Base-by-base conservation (phyloP, 2,113 vertebrate species). In the Australoheros scitulus region DNA sequence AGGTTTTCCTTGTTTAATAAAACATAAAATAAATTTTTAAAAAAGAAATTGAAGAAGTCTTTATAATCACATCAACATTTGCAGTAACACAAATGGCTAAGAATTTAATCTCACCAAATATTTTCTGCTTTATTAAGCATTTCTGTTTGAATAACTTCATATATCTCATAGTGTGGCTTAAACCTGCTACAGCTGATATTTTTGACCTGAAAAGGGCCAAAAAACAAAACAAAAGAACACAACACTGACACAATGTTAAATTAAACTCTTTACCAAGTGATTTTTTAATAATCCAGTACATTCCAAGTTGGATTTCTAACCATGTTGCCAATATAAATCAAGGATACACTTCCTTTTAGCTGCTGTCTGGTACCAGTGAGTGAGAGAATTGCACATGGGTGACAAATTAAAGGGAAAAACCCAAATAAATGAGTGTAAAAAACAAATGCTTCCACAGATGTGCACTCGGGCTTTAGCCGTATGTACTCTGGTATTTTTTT, bases 1-100 rank as follows among this genome's bases (percentile, higher is more conserved):
- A 43, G 34, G 77, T 77, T 61, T 61, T 61, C 24, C 17, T 61
- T 24, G 38, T 65, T 65, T 57, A 57, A 79, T 41, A 65, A 79
- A 63, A 22, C 7, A 56, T 68, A 43, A 26, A 65, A 26, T 59
- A 77, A 83, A 52, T 47, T 32, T 32, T 2, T 2, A 10, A 38
- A 34, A 63, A 41, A 72, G 43, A 52, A 29, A 70, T 13, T 52
- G 29, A 70, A 50, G 24, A 52, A 32, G 29, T 9, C 14, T 55
- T 38, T 36, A 50, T 52, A 81, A 76, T 75, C 10, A 70, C 24
- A 80, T 14, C 24, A 68, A 74, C 26, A 68, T 60, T 56, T 22
- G 36, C 11, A 77, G 43, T 8, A 61, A 76, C 6, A 72, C 2
- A 52, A n/a, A 72, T 72, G 65, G 38, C 2, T 64, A 26, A 80